Conservation (phyloP, 1,140 invertebrate genomes). For the Drosophila watanabei region DNA sequence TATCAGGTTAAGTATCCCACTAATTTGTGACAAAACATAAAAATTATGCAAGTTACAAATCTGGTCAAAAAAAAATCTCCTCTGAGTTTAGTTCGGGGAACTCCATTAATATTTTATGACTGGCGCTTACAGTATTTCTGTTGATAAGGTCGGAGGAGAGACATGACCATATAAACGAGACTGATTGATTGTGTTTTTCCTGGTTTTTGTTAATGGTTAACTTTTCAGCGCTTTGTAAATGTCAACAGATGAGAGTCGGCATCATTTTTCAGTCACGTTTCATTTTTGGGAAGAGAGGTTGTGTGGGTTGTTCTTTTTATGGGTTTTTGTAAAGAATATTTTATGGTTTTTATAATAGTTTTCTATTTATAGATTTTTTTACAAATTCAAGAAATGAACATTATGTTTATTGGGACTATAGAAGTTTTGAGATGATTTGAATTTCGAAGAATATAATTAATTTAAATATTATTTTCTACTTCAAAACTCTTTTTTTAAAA, state of each 20-base stretch:
- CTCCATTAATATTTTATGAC: slow-evolving; percentile 38
- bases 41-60: slow-evolving; percentile 26
- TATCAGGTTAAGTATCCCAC: slow-evolving; percentile 26
- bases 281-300: neutral
- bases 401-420: neutral
- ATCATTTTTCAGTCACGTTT: slow-evolving; percentile 35
- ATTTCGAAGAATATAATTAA: neutral
- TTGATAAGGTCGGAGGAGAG: slow-evolving; percentile 22
- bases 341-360: neutral
- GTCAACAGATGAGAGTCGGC: slow-evolving; percentile 40
- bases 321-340: slow-evolving; percentile 9
- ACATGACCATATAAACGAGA: slow-evolving; percentile 34
- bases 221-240: slow-evolving; percentile 57
- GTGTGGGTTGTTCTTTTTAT: slow-evolving; percentile 10
- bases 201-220: slow-evolving; percentile 45
- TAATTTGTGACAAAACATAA: slow-evolving; percentile 43
- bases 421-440: neutral
- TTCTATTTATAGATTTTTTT: neutral
- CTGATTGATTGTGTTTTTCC: slow-evolving; percentile 47
- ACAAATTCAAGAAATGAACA: neutral
- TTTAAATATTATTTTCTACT: neutral
- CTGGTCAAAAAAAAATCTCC: neutral
- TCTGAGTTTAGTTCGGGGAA: neutral
- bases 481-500: neutral
- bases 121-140: slow-evolving; percentile 2